phyloP scores from a whole-genome alignment of 2,113 vertebrate species.

The Lathamus discolor region DNA sequence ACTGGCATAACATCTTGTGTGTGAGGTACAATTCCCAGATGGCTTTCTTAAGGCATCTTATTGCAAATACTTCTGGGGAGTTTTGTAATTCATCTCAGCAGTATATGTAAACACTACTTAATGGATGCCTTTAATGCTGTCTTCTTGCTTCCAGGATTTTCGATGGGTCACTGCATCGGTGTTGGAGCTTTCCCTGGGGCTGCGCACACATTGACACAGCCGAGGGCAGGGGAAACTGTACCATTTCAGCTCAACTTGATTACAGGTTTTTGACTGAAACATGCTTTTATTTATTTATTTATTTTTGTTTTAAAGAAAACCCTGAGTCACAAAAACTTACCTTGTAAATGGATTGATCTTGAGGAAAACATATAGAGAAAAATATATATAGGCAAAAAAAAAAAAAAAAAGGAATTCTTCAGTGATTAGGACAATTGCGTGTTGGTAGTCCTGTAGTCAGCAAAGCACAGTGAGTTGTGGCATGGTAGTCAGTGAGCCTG shows the following conservation, averaged over 20 bases:
- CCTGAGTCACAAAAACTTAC: neutral
- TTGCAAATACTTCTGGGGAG: neutral
- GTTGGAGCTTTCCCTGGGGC: neutral
- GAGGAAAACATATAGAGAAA: neutral
- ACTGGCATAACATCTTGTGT: neutral
- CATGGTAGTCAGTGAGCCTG: neutral
- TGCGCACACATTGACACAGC: fast-evolving
- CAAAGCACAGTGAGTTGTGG: neutral
- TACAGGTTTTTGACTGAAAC: neutral
- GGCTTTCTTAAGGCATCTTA: neutral
- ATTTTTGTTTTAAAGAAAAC: neutral
- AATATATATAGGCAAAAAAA: neutral
- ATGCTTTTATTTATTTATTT: too few species aligned
- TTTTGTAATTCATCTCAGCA: neutral
- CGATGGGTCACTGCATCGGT: neutral
- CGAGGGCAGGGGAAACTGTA: neutral
- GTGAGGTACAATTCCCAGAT: neutral
- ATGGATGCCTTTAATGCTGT: neutral
- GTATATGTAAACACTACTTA: neutral
- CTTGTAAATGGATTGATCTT: neutral
- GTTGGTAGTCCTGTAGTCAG: neutral
- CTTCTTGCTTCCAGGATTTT: constrained; percentile 13
- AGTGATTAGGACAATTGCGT: neutral
- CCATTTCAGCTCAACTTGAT: neutral
- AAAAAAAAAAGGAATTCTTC: neutral